Evolutionary conservation across 23 tunicate genomes (phyloP).

Genomic region (Ascidia mentula): DNA sequence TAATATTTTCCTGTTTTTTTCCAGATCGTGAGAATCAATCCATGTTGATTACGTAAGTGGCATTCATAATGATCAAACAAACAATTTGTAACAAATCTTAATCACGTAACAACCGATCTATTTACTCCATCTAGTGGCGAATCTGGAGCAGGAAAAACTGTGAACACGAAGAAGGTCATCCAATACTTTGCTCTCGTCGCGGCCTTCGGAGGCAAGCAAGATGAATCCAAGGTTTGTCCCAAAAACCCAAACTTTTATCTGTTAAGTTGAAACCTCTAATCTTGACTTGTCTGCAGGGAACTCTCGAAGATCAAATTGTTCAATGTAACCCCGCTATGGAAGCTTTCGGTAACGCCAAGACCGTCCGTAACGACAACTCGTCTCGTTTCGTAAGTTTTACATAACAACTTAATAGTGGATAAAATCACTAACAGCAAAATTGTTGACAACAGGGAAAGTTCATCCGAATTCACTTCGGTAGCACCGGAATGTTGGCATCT

Average conservation of each 20-base stretch:
- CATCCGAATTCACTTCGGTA: slow-evolving; percentile 96
- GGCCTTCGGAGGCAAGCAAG: slow-evolving; percentile 40
- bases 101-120: no score
- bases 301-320: slow-evolving; percentile 94
- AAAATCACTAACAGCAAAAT: no score
- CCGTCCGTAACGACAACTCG: slow-evolving; percentile 92
- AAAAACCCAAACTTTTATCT: not conserved
- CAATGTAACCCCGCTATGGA: slow-evolving; percentile 97
- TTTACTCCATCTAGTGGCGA: slow-evolving; percentile 80
- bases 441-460: slow-evolving; percentile 85
- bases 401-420: no score
- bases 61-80: no score
- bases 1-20: no score
- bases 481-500: slow-evolving; percentile 87
- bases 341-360: slow-evolving; percentile 95
- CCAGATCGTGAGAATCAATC: no score
- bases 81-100: no score
- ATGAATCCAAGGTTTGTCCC: slow-evolving; percentile 6
- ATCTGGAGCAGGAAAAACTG: slow-evolving; percentile 88
- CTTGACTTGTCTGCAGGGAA: slow-evolving; percentile 46
- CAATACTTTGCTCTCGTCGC: slow-evolving; percentile 85
- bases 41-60: not conserved
- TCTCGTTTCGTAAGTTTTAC: slow-evolving; percentile 81
- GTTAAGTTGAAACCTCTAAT: no score
- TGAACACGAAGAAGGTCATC: slow-evolving; percentile 81